Evolutionary conservation across 1,140 invertebrate genomes (phyloP), one percentile per base, ranked within the genome.

Genomic region (Drosophila parvula): DNA sequence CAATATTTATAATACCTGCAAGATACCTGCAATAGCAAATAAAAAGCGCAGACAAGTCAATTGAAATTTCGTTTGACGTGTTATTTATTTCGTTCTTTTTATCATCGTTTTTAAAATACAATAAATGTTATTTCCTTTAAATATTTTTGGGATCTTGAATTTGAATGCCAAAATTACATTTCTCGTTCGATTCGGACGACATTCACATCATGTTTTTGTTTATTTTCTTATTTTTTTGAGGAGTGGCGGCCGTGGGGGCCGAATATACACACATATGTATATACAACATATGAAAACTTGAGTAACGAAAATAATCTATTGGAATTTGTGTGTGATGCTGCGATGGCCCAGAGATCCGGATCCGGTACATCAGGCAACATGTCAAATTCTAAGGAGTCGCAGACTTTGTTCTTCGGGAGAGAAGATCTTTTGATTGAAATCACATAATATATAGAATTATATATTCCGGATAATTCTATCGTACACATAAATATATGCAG

Each of bases 371-470:
- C 69, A 69, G 70, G 51, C 75, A 88, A 79, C 79, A 82, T 74
- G 71, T 86, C 79, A 86, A 86, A 79, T 79, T 88, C 75, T 79
- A 79, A 86, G 48, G 65, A 82, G 71, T 67, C 62, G 78, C 75
- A 86, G 83, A 86, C 82, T 86, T 81, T 71, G 62, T 78, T 79
- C 57, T 64, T 85, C 80, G 82, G 70, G 71, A 67, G 79, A 83
- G 82, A 86, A 80, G 82, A 82, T 67, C 48, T 79, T 85, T 86
- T 78, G 79, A 88, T 82, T 88, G 71, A 86, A 86, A 85, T 85
- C 83, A 85, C 82, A 85, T 76, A 74, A 76, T 81, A 78, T 78
- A 78, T 78, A 75, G 69, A 79, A 60, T 81, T 62, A 74, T 74
- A 53, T 81, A 76, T 55, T 55, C 43, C 70, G 62, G 71, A 68